These are phyloP conservation scores for Drosophila pegasa DNA, from an alignment of 2,888 invertebrate genomes.

Conservation along the genomic window DNA sequence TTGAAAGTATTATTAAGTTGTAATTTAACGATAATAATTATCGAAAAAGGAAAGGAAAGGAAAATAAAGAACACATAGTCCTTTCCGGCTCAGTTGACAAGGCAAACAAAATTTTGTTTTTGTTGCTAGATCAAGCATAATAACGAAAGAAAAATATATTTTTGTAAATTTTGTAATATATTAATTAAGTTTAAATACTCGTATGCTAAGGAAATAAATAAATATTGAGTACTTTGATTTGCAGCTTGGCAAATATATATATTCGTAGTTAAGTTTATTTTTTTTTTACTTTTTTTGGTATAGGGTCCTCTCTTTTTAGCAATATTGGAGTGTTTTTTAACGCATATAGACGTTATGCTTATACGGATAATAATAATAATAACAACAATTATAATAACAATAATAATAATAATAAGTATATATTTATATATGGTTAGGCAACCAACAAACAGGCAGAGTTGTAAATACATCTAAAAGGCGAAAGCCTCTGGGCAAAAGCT, in stretches of 20 bases:
- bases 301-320: slow-evolving; percentile 78
- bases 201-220: slow-evolving; percentile 47
- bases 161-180: slow-evolving; percentile 9
- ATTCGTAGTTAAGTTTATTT: slow-evolving; percentile 31
- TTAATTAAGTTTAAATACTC: slow-evolving; percentile 32
- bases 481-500: slow-evolving; percentile 23
- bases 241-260: slow-evolving; percentile 47
- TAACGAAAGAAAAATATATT: slow-evolving; percentile 40
- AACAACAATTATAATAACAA: slow-evolving; percentile 34
- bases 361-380: slow-evolving; percentile 50
- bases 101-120: slow-evolving; percentile 32
- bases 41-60: not conserved
- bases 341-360: slow-evolving; percentile 50
- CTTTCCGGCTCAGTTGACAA: slow-evolving; percentile 47
- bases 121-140: slow-evolving; percentile 71
- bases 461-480: slow-evolving; percentile 59
- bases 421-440: slow-evolving; percentile 14
- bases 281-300: slow-evolving; percentile 42
- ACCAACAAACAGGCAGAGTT: slow-evolving; percentile 67
- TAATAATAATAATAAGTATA: not conserved
- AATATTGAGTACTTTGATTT: slow-evolving; percentile 41
- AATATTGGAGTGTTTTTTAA: slow-evolving; percentile 42
- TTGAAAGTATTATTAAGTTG: slow-evolving; percentile 31
- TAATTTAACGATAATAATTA: slow-evolving; percentile 1
- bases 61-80: slow-evolving; percentile 58